phyloP scores from a whole-genome alignment of 2,888 invertebrate genomes.

The Ypsolopha scabrella region DNA sequence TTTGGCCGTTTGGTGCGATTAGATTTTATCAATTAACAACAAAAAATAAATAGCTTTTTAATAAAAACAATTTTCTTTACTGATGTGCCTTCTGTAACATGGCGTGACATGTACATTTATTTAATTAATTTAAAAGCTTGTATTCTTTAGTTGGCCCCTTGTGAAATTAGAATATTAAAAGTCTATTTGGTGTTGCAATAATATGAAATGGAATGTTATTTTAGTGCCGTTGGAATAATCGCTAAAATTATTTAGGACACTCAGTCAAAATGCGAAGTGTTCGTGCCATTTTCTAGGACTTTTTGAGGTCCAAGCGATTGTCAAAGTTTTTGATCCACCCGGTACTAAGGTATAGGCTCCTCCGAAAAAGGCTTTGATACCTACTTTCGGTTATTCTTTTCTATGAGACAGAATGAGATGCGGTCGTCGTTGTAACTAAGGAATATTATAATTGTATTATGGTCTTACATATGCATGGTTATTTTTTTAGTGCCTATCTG shows the following conservation, averaged over 20 bases:
- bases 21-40: constrained; percentile 35
- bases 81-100: constrained; percentile 55
- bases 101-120: constrained; percentile 39
- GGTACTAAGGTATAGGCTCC: constrained; percentile 16
- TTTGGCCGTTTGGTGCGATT: constrained; percentile 13
- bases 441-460: constrained; percentile 64
- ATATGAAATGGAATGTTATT: neutral
- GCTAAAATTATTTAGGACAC: constrained; percentile 10
- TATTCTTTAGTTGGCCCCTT: constrained; percentile 8
- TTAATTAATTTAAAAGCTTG: constrained; percentile 12
- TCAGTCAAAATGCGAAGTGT: constrained; percentile 14
- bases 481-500: constrained; percentile 70
- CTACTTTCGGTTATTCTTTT: constrained; percentile 9
- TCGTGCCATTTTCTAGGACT: constrained; percentile 8
- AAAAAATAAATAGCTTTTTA: constrained; percentile 52
- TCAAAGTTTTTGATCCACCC: constrained; percentile 1
- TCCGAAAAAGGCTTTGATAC: constrained; percentile 11
- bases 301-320: neutral
- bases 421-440: constrained; percentile 57
- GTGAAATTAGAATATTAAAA: constrained; percentile 3
- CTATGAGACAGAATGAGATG: constrained; percentile 21
- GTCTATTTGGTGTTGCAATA: neutral
- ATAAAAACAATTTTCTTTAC: constrained; percentile 41
- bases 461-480: constrained; percentile 68
- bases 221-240: constrained; percentile 1